phyloP scores from a whole-genome alignment of 2,888 invertebrate genomes.

The Xanthia togata region DNA sequence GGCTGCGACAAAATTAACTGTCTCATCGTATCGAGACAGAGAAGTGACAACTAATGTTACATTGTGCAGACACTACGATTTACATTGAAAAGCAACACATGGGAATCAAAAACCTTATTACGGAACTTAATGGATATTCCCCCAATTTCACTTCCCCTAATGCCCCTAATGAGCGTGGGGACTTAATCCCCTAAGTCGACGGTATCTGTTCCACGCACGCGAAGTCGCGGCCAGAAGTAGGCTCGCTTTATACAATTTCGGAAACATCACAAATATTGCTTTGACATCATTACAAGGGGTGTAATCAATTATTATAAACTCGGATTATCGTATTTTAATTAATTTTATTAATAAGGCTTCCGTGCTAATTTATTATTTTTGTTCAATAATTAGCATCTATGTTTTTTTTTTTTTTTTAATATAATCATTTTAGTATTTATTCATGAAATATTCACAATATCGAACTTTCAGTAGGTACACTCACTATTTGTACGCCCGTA shows the following conservation, averaged over 20 bases:
- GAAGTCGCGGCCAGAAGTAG: constrained; percentile 33
- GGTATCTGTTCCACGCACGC: constrained; percentile 54
- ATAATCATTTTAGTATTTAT: neutral
- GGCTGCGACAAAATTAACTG: neutral
- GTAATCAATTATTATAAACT: constrained; percentile 17
- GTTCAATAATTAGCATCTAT: neutral
- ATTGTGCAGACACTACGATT: constrained; percentile 4
- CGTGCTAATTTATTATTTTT: neutral
- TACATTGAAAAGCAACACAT: constrained; percentile 21
- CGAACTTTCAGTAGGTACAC: neutral
- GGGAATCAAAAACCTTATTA: constrained; percentile 32
- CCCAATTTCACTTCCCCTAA: constrained; percentile 54
- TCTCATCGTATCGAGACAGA: neutral
- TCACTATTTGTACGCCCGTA: neutral
- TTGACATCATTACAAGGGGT: constrained; percentile 8
- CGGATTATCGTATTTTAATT: constrained; percentile 20
- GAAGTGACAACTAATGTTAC: neutral
- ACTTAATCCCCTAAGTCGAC: constrained; percentile 60
- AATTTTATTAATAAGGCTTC: constrained; percentile 20
- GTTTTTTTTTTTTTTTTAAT: too few species aligned
- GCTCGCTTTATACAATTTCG: constrained; percentile 31
- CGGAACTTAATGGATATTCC: constrained; percentile 51
- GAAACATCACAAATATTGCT: constrained; percentile 29
- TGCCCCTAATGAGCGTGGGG: constrained; percentile 56
- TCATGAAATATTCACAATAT: neutral